Evolutionary conservation across 2,797 vertebrate genomes (phyloP), one percentile per base, ranked within the genome.

Genomic region (Sebastes cheni): DNA sequence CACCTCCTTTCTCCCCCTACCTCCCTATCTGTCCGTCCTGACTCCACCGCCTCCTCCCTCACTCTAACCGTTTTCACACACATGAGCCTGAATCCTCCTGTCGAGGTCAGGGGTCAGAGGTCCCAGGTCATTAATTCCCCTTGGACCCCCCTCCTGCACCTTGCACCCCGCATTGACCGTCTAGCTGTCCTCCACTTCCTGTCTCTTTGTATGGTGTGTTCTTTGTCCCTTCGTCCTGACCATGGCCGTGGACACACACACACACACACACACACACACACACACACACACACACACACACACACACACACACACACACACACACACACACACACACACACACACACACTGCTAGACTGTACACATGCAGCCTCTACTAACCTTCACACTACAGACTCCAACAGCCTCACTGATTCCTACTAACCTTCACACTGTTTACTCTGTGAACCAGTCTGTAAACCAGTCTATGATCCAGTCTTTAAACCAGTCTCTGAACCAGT

Each of bases 141-240:
- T 8, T 32, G 32, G 29, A 55, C 9, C 52, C 80, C 27, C 75
- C 30, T 29, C 46, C 66, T 79, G 74, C 74, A 75, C 65, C 70
- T 67, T 65, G 52, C 75, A 72, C 74, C 61, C 70, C 36, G 34
- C 74, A 80, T 68, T 74, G 82, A 82, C 75, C 13, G 9, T 68
- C 64, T 61, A 61, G 55, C 39, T 29, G 18, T 14, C 30, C n/a
- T 50, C 9, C 23, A 46, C 12, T 65, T 81, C 68, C 82, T 76
- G 74, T 67, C 22, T 72, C 64, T 30, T 29, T 76, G 36, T 80
- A 32, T 85, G 71, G 59, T 75, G 69, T 78, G 58, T 23, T 36
- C 86, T 92, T 92, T 92, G 87, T 89, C 62, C 68, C 27, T 55
- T 70, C 42, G 5, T 55, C n/a, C n/a, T 73, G 81, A 85, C 72